Evolutionary conservation across 2,888 invertebrate genomes (phyloP).

Genomic region (Drosophila mayaguana): DNA sequence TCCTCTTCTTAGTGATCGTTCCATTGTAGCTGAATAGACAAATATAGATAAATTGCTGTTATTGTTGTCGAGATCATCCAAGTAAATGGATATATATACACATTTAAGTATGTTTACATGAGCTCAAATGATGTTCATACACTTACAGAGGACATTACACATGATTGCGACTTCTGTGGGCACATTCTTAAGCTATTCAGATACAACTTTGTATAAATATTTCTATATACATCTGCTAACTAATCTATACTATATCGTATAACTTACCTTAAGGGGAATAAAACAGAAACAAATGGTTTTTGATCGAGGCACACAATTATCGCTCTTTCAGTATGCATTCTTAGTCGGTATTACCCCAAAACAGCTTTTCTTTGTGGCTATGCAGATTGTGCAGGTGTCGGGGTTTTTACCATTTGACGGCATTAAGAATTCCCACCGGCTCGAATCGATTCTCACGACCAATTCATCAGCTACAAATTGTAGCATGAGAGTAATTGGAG

Average conservation of each 20-base stretch:
- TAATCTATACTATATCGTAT: background rate
- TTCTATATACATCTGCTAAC: background rate
- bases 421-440: conserved; percentile 16
- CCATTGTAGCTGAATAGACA: conserved; percentile 45
- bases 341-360: background rate
- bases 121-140: background rate
- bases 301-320: background rate
- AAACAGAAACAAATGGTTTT: background rate
- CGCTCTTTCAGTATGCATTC: background rate
- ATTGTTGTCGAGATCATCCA: conserved; percentile 49
- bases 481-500: conserved; percentile 24
- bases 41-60: conserved; percentile 63
- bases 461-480: conserved; percentile 20
- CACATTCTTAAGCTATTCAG: background rate
- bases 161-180: background rate
- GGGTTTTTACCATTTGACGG: conserved; percentile 59
- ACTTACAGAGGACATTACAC: background rate
- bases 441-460: conserved; percentile 51
- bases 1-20: conserved; percentile 19
- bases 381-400: conserved; percentile 65
- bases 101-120: background rate
- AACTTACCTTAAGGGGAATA: no score
- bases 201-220: background rate
- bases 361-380: background rate
- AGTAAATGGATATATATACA: conserved; percentile 8